Evolutionary conservation across 2,113 vertebrate species (phyloP).

Genomic region (Brienomyrus brachyistius): DNA sequence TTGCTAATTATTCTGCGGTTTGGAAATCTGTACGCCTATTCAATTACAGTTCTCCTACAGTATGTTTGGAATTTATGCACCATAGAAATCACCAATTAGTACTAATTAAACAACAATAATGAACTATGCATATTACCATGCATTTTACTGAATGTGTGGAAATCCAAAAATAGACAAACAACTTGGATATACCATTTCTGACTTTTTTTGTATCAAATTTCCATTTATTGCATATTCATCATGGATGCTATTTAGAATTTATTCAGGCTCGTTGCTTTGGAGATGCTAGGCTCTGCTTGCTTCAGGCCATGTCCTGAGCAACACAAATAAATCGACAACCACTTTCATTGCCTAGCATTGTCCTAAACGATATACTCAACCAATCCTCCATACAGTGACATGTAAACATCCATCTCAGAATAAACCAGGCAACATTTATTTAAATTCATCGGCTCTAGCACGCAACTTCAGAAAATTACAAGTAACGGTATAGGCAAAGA

Average conservation of each 20-base stretch:
- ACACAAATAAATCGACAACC: slow-evolving; percentile 37
- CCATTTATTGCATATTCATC: slow-evolving; percentile 40
- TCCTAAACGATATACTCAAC: slow-evolving; percentile 32
- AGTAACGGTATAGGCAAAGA: neutral
- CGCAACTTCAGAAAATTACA: neutral
- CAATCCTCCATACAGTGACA: slow-evolving; percentile 32
- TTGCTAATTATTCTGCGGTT: neutral
- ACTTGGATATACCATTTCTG: slow-evolving; percentile 37
- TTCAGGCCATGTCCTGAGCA: slow-evolving; percentile 18
- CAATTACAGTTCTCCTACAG: neutral
- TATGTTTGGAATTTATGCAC: neutral
- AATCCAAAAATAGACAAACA: slow-evolving; percentile 42
- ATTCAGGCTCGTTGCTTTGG: slow-evolving; percentile 35
- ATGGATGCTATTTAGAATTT: slow-evolving; percentile 34
- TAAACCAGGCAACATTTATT: neutral
- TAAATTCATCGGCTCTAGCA: neutral
- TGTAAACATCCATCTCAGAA: slow-evolving; percentile 28
- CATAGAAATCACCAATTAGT: neutral
- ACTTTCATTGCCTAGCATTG: slow-evolving; percentile 20
- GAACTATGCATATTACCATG: neutral
- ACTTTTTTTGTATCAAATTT: slow-evolving; percentile 31
- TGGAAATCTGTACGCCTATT: neutral
- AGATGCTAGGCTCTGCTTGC: slow-evolving; percentile 11
- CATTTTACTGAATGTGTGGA: neutral
- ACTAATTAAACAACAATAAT: neutral